phyloP scores from a whole-genome alignment of 2,888 invertebrate species.

The Halictus ligatus region DNA sequence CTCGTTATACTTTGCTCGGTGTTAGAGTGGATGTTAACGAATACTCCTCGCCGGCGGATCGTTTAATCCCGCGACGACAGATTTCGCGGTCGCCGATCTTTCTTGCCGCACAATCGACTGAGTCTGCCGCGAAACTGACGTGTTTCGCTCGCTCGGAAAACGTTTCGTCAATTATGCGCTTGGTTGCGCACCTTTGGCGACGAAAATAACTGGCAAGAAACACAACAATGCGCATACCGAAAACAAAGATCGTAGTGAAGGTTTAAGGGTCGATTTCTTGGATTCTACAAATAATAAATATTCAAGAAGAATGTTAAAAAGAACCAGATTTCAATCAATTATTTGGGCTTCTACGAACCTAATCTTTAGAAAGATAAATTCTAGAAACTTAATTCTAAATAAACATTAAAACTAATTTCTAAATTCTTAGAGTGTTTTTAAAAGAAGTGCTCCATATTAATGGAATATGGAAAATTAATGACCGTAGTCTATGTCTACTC shows the following conservation, averaged over 20 bases:
- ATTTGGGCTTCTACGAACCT: background rate
- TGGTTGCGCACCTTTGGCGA: background rate
- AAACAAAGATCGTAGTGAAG: background rate
- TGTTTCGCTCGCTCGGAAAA: background rate
- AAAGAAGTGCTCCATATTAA: background rate
- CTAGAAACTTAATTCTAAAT: too few species aligned
- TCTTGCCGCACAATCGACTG: background rate
- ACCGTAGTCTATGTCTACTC: background rate
- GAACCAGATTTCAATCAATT: background rate
- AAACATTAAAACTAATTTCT: too few species aligned
- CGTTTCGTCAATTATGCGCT: background rate
- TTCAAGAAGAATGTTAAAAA: too few species aligned
- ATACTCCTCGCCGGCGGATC: conserved; percentile 11
- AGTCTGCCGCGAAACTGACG: background rate
- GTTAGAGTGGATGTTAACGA: conserved; percentile 48
- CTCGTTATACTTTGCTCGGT: conserved; percentile 40
- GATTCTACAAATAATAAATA: too few species aligned
- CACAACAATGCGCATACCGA: background rate
- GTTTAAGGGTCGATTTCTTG: too few species aligned
- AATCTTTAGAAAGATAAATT: background rate
- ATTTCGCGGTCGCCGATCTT: conserved; percentile 5
- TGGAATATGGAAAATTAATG: background rate
- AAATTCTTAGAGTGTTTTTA: background rate
- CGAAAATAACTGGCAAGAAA: background rate
- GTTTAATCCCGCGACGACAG: conserved; percentile 20